Evolutionary conservation across 2,113 vertebrate species (phyloP), one percentile per base, ranked within the genome.

Genomic region (Equus quagga): DNA sequence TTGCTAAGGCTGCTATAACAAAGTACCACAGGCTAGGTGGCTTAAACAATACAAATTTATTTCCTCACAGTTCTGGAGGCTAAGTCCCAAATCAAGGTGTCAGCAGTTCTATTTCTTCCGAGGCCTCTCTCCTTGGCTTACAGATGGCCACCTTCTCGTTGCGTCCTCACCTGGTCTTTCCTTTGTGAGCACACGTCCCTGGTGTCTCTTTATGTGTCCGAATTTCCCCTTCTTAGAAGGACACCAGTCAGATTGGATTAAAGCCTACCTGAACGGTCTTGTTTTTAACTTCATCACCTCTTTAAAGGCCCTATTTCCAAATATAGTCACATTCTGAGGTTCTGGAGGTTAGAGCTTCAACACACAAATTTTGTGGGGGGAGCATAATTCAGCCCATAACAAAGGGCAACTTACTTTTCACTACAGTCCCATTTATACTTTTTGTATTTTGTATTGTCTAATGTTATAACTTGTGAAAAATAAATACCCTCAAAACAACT

Each of bases 361-460:
- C 19, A 73, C 31, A 56, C 2, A 8, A 70, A 88, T 69, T 70
- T 85, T 89, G 64, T 60, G 31, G 54, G 36, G 28, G 31, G 41
- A 58, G 3, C 21, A 31, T 13, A 56, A 79, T 72, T 96, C 49
- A 69, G n/a, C 24, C n/a, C 41, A 58, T 7, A 72, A 51, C 33
- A 75, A 86, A 87, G 21, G 6, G 1, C n/a, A 31, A 24, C 31
- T 97, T 79, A 93, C 9, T 94, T 95, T 86, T 92, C 21, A 13
- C 26, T 92, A 7, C 14, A 79, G 36, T 79, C 19, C 24, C 36
- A 26, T 58, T 92, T 92, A 76, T 28, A 8, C 13, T 51, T 83
- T 94, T 49, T 81, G 21, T 93, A 60, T 67, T 96, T 96, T 93
- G 28, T 70, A 73, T 73, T 26, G 46, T 41, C n/a, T 49, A 28